These are phyloP conservation scores for Epinephelus lanceolatus DNA, from an alignment of 2,113 vertebrate genomes.

Conservation along the genomic window DNA sequence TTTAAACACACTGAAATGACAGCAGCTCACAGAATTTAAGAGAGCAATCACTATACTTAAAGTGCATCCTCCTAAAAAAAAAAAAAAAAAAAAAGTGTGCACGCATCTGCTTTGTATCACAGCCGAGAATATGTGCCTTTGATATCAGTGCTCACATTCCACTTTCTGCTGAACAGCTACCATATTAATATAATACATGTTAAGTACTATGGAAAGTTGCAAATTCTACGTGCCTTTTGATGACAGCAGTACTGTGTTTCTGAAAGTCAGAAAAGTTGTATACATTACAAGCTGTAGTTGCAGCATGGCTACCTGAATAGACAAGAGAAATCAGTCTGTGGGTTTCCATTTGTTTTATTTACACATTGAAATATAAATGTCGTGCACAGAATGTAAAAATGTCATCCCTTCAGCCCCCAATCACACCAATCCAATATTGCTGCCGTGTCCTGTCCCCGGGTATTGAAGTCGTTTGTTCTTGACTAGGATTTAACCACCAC, in stretches of 20 bases:
- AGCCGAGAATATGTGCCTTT: slow-evolving; percentile 43
- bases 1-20: background rate
- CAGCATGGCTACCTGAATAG: background rate
- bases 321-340: background rate
- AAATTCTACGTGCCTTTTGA: slow-evolving; percentile 24
- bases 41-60: background rate
- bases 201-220: no score
- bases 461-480: slow-evolving; percentile 25
- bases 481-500: slow-evolving; percentile 86
- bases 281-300: background rate
- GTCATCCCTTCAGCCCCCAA: slow-evolving; percentile 38
- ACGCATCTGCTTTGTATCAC: background rate
- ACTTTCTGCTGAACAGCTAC: background rate
- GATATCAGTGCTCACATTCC: background rate
- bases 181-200: background rate
- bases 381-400: slow-evolving; percentile 75
- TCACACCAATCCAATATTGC: slow-evolving; percentile 46
- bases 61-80: background rate
- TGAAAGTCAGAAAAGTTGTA: background rate
- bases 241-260: background rate
- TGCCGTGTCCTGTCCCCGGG: slow-evolving; percentile 12
- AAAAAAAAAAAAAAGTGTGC: background rate
- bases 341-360: slow-evolving; percentile 75
- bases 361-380: slow-evolving; percentile 81
- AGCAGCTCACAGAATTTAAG: background rate